Conservation (phyloP, 2,113 vertebrate genomes). For the Cavia aperea region DNA sequence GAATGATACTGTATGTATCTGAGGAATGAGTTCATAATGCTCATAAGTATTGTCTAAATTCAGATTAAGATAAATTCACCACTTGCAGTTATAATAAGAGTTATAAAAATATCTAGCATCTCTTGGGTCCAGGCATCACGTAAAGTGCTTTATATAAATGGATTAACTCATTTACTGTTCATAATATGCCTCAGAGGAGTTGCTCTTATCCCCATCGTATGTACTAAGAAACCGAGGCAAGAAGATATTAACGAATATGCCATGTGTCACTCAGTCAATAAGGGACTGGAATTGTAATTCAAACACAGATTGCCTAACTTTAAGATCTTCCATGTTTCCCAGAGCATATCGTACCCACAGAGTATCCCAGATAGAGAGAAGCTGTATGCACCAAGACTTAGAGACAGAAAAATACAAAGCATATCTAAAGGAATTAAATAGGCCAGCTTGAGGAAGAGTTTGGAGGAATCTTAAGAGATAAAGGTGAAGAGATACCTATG, state of each 20-base stretch:
- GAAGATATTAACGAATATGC: conserved; percentile 25
- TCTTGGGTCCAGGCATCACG: conserved; percentile 5
- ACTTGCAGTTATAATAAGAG: conserved; percentile 15
- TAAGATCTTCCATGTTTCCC: conserved; percentile 23
- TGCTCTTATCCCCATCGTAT: conserved; percentile 27
- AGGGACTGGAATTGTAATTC: conserved; percentile 38
- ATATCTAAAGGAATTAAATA: conserved; percentile 44
- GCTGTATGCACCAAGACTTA: background rate
- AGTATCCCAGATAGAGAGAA: conserved; percentile 31
- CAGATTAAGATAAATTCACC: conserved; percentile 34
- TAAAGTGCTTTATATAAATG: conserved; percentile 17
- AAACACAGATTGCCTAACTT: conserved; percentile 12
- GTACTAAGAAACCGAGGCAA: conserved; percentile 49
- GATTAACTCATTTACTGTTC: conserved; percentile 44
- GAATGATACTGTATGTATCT: background rate
- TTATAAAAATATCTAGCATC: conserved; percentile 21
- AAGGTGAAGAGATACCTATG: conserved; percentile 14
- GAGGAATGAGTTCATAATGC: conserved; percentile 18
- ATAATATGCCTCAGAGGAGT: conserved; percentile 18
- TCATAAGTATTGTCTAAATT: conserved; percentile 33
- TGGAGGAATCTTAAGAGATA: conserved; percentile 6
- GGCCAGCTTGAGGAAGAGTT: conserved; percentile 28
- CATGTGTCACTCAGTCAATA: background rate
- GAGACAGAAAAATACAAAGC: conserved; percentile 6
- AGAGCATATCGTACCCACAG: background rate